Conservation (phyloP, 2,888 invertebrate genomes). For the Campopleginae sp. region DNA sequence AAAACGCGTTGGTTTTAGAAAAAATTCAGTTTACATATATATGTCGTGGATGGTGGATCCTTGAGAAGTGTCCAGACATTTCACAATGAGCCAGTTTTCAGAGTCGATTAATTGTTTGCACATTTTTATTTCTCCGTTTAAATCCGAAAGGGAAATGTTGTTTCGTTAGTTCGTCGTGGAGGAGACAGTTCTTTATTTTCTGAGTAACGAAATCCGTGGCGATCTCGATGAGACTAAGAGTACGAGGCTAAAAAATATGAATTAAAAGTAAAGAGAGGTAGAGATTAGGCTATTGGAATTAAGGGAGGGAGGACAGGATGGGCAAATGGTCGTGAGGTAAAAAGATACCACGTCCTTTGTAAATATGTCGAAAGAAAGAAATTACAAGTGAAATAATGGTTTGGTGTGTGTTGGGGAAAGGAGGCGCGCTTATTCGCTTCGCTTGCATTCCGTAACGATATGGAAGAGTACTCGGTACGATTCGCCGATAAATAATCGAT, state of each 20-base stretch:
- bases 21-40: too few relatives aligned
- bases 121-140: background rate
- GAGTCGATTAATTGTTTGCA: too few relatives aligned
- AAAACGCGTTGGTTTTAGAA: too few relatives aligned
- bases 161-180: background rate
- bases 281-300: constrained; percentile 75
- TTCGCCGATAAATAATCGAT: constrained; percentile 52
- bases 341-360: constrained; percentile 60
- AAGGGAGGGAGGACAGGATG: constrained; percentile 64
- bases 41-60: too few relatives aligned
- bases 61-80: too few relatives aligned
- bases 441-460: constrained; percentile 70
- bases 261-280: constrained; percentile 56
- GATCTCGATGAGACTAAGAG: background rate
- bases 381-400: constrained; percentile 66
- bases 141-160: background rate
- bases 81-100: too few relatives aligned
- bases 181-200: background rate
- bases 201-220: background rate
- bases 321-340: constrained; percentile 49
- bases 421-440: constrained; percentile 69
- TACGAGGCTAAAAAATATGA: background rate
- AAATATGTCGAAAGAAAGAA: constrained; percentile 53
- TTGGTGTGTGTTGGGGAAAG: constrained; percentile 27
- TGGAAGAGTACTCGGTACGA: constrained; percentile 67